phyloP scores from a whole-genome alignment of 2,797 vertebrate species.

The Falco rusticolus region DNA sequence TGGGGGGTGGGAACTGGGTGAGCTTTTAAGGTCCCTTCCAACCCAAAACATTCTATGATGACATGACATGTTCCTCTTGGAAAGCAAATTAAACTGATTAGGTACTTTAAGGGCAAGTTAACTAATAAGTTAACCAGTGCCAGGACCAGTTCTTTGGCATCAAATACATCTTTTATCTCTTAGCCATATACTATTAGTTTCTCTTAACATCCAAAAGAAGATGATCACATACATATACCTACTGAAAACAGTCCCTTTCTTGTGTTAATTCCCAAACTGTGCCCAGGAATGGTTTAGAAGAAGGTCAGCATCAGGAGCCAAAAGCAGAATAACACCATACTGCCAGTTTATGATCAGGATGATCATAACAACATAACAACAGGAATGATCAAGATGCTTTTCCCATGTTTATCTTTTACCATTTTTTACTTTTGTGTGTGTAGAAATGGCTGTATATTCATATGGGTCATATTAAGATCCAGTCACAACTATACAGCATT shows the following conservation, averaged over 20 bases:
- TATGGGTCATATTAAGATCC: background rate
- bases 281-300: background rate
- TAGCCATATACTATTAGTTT: background rate
- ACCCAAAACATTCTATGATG: too few species aligned
- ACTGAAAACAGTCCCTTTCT: background rate
- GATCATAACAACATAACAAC: background rate
- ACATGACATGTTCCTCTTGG: background rate
- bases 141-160: background rate
- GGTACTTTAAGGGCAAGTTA: background rate
- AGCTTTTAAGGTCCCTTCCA: too few species aligned
- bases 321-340: background rate
- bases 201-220: background rate
- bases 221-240: background rate
- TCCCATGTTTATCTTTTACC: background rate
- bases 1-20: too few species aligned
- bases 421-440: background rate
- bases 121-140: background rate
- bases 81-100: background rate
- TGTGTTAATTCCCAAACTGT: background rate
- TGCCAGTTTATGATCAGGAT: background rate
- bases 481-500: background rate
- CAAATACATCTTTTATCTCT: background rate
- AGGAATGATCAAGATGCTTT: background rate
- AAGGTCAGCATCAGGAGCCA: rapidly evolving
- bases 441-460: background rate